Evolutionary conservation across 2,888 invertebrate genomes (phyloP), one percentile per base, ranked within the genome.

Genomic region (Teinopalpus imperialis): DNA sequence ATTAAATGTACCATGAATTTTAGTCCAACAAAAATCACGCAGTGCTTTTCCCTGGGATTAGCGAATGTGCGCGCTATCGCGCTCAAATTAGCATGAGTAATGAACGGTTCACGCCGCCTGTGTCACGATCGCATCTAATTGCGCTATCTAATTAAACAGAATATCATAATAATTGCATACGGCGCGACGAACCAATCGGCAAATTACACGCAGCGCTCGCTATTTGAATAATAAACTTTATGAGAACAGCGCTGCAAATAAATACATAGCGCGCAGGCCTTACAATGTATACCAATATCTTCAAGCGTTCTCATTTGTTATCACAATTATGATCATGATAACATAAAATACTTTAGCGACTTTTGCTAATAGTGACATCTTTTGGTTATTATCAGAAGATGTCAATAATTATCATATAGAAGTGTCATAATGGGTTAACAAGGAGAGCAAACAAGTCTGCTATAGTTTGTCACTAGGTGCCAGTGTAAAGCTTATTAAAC

Each of bases 31-130:
- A 10, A 29, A 29, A 29, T 18, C 21, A 29, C 16, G 29, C 20
- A 16, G 29, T 21, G 20, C 29, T 20, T 77, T 79, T 72, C 59
- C 62, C 59, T 55, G 57, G 66, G 66, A 68, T 61, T 69, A 65
- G 58, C 59, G 53, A 26, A 62, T 66, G 60, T 56, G 61, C 62
- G 61, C 66, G 68, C 63, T 63, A 64, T 69, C 53, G 60, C 59
- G 48, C 53, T 60, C 54, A 60, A 68, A 81, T 80, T 81, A 76
- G 64, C 74, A 80, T 77, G 66, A 61, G 57, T 78, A 79, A 81
- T 79, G 59, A 66, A 68, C 59, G 69, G 74, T 70, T 73, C 60
- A 65, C 68, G 66, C 56, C 62, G 55, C 40, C 64, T 59, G 68
- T 74, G 74, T 74, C 74, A 71, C 74, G 67, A 75, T 74, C 64